These are phyloP conservation scores for Parnassius mnemosyne DNA, from an alignment of 2,888 invertebrate genomes.

Conservation along the genomic window DNA sequence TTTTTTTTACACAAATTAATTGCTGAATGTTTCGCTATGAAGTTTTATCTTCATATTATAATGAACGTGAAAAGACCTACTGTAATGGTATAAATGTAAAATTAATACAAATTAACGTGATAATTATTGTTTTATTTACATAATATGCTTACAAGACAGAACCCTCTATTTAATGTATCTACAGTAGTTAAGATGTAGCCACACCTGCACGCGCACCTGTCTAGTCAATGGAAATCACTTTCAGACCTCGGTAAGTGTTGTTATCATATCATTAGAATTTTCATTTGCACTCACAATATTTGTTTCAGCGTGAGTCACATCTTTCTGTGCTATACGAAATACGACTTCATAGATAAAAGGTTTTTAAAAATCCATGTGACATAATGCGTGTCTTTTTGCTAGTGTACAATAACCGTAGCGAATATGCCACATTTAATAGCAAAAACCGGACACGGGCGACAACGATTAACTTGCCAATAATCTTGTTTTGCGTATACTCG, in stretches of 20 bases:
- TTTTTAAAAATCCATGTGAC: too few relatives aligned
- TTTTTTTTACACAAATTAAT: conserved; percentile 17
- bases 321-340: too few relatives aligned
- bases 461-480: too few relatives aligned
- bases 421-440: too few relatives aligned
- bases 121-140: conserved; percentile 50
- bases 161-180: conserved; percentile 4
- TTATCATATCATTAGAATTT: not conserved
- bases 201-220: conserved; percentile 30
- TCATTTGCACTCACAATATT: not conserved
- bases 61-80: conserved; percentile 44
- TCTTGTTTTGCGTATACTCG: too few relatives aligned
- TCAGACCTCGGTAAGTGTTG: conserved; percentile 16
- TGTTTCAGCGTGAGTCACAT: not conserved
- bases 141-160: conserved; percentile 28
- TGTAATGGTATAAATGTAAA: conserved; percentile 45
- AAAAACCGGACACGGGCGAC: too few relatives aligned
- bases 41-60: conserved; percentile 27
- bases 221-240: conserved; percentile 26
- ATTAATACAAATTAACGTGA: conserved; percentile 72
- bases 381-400: too few relatives aligned
- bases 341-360: too few relatives aligned
- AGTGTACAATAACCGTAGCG: too few relatives aligned
- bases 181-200: conserved; percentile 16
- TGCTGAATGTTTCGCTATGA: conserved; percentile 11